Evolutionary conservation across 1,140 invertebrate genomes (phyloP).

Genomic region (Drosophila leontia): DNA sequence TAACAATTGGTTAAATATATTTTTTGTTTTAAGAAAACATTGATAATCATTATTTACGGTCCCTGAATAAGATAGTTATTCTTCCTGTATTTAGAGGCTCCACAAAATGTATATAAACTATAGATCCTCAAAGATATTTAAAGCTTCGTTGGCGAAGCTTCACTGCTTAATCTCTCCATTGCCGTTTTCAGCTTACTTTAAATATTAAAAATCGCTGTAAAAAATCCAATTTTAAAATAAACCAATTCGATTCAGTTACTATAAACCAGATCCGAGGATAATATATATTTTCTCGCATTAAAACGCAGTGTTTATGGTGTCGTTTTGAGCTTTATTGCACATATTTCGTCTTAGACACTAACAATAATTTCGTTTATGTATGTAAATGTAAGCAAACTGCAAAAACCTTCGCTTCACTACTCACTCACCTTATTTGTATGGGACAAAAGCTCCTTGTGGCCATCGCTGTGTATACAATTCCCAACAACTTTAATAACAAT

Average conservation of each 20-base stretch:
- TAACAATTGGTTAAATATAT: too few species aligned
- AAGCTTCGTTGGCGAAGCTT: neutral
- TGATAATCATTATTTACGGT: too few species aligned
- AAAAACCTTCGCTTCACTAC: conserved; percentile 19
- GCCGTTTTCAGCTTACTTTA: neutral
- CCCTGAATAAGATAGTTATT: too few species aligned
- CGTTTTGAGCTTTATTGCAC: conserved; percentile 69
- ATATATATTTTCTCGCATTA: neutral
- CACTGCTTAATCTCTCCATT: neutral
- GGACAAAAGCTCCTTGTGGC: conserved; percentile 15
- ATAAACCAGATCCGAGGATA: neutral
- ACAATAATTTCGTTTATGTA: conserved; percentile 47
- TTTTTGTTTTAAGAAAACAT: too few species aligned
- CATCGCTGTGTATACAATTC: conserved; percentile 41
- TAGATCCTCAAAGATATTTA: neutral
- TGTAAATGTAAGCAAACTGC: conserved; percentile 31
- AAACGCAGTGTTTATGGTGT: conserved; percentile 17
- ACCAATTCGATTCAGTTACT: too few species aligned
- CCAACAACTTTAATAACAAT: conserved; percentile 73
- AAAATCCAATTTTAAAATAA: too few species aligned
- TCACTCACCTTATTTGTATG: conserved; percentile 6
- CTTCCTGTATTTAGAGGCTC: neutral
- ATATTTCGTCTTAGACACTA: conserved; percentile 67
- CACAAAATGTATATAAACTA: neutral
- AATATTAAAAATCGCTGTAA: neutral